Evolutionary conservation across 2,797 vertebrate genomes (phyloP), one percentile per base, ranked within the genome.

Genomic region (Zonotrichia albicollis): DNA sequence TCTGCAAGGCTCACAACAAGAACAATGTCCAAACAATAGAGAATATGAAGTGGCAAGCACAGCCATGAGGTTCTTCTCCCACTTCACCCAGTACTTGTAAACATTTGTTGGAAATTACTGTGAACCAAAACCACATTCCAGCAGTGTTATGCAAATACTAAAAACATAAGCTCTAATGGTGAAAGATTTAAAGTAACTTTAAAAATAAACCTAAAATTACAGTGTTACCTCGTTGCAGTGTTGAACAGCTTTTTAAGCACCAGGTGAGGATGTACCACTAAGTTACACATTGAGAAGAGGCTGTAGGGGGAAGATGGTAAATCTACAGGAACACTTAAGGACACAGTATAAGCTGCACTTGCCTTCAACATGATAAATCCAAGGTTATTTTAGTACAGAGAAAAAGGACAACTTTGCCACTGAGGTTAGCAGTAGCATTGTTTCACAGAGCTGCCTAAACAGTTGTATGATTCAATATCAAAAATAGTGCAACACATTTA

Each of bases 101-200:
- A 74, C 29, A 26, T 21, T 48, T 65, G 25, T 43, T 78, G 51
- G 82, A 71, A 90, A 66, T 8, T 5, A 43, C 42, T 27, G 34
- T 27, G 16, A 81, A 75, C 38, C 14, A 62, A 55, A 66, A 81
- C n/a, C 36, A 23, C 11, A 87, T 19, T 82, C 29, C 32, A 75
- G 40, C 45, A 78, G 30, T 70, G 32, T 58, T 81, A 61, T 3
- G 27, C 17, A 64, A 58, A 14, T 46, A 57, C 29, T 30, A 71
- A 80, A 80, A 11, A 38, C 0, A 0, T 9, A n/a, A n/a, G 10
- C 50, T 84, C 53, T 57, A 46, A 25, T 3, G 16, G 18, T 65
- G 40, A 88, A 89, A 6, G n/a, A 50, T 34, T 84, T 55, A 64
- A 58, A 6, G 0, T 48, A 43, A 43, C 42, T 43, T 43, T 43